Conservation (phyloP, 2,797 vertebrate genomes). For the Danio tinwini region DNA sequence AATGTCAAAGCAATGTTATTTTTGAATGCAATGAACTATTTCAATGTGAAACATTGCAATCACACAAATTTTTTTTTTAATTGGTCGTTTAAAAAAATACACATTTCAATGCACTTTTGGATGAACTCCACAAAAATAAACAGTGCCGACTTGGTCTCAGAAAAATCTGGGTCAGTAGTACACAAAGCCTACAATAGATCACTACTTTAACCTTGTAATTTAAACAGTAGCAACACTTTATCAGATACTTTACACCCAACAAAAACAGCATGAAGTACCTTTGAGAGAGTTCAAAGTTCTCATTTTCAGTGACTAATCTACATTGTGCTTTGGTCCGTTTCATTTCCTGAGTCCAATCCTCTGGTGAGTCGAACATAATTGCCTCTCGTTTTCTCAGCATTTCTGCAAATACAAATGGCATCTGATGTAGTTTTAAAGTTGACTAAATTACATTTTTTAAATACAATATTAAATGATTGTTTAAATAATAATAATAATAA, state of each 20-base stretch:
- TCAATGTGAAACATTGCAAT: neutral
- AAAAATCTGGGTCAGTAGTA: neutral
- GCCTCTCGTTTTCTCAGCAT: slow-evolving; percentile 64
- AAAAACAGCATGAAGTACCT: slow-evolving; percentile 69
- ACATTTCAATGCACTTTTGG: neutral
- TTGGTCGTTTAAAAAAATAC: neutral
- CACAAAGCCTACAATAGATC: neutral
- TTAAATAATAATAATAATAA: too few species aligned
- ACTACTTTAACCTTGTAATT: neutral
- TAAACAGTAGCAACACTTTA: neutral
- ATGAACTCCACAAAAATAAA: slow-evolving; percentile 3
- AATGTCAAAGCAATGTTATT: slow-evolving; percentile 21
- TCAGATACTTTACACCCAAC: neutral
- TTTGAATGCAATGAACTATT: neutral
- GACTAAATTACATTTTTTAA: neutral
- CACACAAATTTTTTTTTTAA: neutral
- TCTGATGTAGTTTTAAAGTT: neutral
- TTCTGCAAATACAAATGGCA: slow-evolving; percentile 50
- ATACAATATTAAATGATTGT: neutral
- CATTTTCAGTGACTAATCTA: slow-evolving; percentile 78
- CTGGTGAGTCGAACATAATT: slow-evolving; percentile 82
- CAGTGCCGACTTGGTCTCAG: neutral
- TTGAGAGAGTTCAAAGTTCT: slow-evolving; percentile 77
- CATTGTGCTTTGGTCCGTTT: slow-evolving; percentile 82
- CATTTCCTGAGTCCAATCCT: slow-evolving; percentile 85